Evolutionary conservation across 2,888 invertebrate genomes (phyloP).

Genomic region (Pseudolycoriella hygida): DNA sequence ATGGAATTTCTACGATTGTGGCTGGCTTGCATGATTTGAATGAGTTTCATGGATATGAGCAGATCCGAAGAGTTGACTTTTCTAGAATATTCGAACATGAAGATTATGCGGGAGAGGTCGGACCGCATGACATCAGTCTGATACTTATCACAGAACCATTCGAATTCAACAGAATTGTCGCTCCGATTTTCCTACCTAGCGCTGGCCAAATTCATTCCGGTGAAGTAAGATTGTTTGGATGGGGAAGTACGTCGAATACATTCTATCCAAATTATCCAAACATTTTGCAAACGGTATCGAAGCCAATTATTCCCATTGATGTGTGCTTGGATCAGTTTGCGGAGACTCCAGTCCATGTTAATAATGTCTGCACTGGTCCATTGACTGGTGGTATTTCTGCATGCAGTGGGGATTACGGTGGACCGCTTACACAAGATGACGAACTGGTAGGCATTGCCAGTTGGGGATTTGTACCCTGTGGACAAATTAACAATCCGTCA

Average conservation of each 20-base stretch:
- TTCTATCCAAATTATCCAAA: constrained; percentile 21
- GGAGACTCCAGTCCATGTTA: neutral
- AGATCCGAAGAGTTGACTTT: neutral
- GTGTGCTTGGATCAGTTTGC: neutral
- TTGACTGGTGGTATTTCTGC: constrained; percentile 19
- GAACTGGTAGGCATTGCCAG: constrained; percentile 31
- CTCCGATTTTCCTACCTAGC: constrained; percentile 11
- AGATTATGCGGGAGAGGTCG: constrained; percentile 6
- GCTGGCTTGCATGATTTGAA: constrained; percentile 7
- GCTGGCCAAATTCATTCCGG: constrained; percentile 5
- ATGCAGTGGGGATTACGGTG: constrained; percentile 13
- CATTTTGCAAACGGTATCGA: constrained; percentile 19
- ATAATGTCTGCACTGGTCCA: constrained; percentile 23
- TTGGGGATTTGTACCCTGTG: constrained; percentile 33
- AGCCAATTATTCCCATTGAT: constrained; percentile 17
- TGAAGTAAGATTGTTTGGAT: constrained; percentile 9
- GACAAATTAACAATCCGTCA: constrained; percentile 23
- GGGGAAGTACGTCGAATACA: constrained; percentile 21
- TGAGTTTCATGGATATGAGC: neutral
- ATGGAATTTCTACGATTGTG: constrained; percentile 3
- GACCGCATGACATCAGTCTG: constrained; percentile 11
- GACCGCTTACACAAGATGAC: constrained; percentile 7
- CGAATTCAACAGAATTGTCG: constrained; percentile 9
- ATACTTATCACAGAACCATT: constrained; percentile 9
- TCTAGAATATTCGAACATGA: neutral